Evolutionary conservation across 2,888 invertebrate genomes (phyloP), one percentile per base, ranked within the genome.

Genomic region (Deilephila elpenor): DNA sequence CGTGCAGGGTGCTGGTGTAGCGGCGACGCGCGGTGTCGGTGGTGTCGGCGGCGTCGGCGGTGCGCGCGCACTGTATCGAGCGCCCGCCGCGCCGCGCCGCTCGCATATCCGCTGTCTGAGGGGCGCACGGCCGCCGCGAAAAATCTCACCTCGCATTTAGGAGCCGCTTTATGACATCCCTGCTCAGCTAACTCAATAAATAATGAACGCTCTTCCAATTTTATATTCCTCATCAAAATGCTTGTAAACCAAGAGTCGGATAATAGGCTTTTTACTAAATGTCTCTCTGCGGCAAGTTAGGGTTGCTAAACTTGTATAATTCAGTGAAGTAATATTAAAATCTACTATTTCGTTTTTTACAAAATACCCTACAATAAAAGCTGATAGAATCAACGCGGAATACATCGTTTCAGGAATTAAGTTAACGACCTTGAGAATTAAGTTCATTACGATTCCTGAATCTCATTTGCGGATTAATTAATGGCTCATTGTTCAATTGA

Each of bases 1-100:
- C 34, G 17, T 44, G 44, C 64, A 64, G 64, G 64, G n/a, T 20
- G 64, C n/a, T 44, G 75, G 77, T 77, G 44, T 75, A 11, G 44
- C 74, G 77, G 77, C 74, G 77, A 74, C 75, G 77, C 76, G 77
- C 74, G 70, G 77, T 73, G 76, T 71, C 73, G 75, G 75, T 20
- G 76, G 78, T 82, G 80, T 81, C 78, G 83, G 85, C 80, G 84
- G 85, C 82, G 83, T 84, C 76, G 82, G 81, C 77, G 82, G 74
- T 91, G 91, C 91, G 92, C 92, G 92, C 92, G 92, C 92, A 90
- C 78, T 77, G 76, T 91, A 92, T 92, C 88, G 92, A 91, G 84
- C 90, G 89, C 80, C 74, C 44, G 8, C 77, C 76, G 60, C 78
- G 8, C 77, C 76, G 60, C 78, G 71, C 75, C 76, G 74, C 82